Evolutionary conservation across 1,140 invertebrate species (phyloP), one percentile per base, ranked within the genome.

Genomic region (Brachionus asplanchnoidis): DNA sequence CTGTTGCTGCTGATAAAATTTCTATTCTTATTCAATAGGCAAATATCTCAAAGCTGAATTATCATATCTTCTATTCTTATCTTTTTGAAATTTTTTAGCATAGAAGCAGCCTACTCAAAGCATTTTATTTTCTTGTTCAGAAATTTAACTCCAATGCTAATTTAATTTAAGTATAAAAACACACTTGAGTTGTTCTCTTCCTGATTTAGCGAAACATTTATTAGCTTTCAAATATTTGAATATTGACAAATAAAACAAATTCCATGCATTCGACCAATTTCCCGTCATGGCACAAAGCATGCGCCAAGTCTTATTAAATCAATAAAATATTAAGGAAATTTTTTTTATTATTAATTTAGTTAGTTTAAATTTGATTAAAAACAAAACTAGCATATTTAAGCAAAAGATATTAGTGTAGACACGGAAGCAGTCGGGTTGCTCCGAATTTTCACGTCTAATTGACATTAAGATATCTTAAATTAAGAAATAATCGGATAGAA

Each of bases 21-120:
- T 68, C 53, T 73, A 73, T 73, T 73, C 40, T 73, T 73, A 73
- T 73, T 73, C 68, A 73, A 73, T 44, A 44, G n/a, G 28, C 28
- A 73, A 40, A 73, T 68, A 68, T 68, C 32, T 68, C 60, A 66
- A 68, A 68, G n/a, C 28, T 68, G 66, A 32, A 68, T 73, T 73
- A 73, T 73, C 68, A 73, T 73, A 73, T 73, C 36, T 42, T 73
- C 32, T 73, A 73, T 73, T 73, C 68, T 73, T 73, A 73, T 73
- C 68, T 73, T 68, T 11, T 40, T 11, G 14, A 40, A n/a, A 36
- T 68, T 28, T n/a, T 68, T 68, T 68, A 32, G 11, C 32, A 32
- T 32, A 14, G 66, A 32, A 68, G 26, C 66, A 68, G 66, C 66
- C 66, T 68, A 68, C 66, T 68, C 66, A 68, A 68, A 68, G 26